Evolutionary conservation across 2,888 invertebrate genomes (phyloP).

Genomic region (Oasisia sp.): DNA sequence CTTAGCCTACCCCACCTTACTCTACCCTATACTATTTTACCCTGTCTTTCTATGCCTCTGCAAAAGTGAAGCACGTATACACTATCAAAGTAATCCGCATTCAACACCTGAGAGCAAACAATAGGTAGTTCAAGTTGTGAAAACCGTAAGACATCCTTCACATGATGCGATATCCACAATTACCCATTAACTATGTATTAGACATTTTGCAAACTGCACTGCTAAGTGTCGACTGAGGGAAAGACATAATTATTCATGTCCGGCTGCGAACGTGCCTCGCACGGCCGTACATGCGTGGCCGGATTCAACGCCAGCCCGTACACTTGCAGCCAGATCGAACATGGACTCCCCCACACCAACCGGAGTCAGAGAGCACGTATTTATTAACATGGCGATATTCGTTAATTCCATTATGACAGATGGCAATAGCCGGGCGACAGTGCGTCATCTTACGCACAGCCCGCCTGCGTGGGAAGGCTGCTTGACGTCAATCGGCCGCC

Average conservation of each 20-base stretch:
- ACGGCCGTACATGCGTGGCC: background rate
- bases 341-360: background rate
- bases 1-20: background rate
- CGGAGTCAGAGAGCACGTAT: background rate
- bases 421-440: background rate
- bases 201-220: background rate
- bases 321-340: background rate
- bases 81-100: background rate
- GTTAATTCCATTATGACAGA: slow-evolving; percentile 17
- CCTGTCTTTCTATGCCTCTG: background rate
- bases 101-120: background rate
- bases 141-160: background rate
- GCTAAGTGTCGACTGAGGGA: background rate
- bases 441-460: background rate
- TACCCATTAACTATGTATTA: background rate
- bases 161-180: background rate
- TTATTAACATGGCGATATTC: background rate
- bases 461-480: background rate
- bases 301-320: background rate
- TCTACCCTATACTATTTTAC: background rate
- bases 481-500: background rate
- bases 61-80: background rate
- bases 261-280: background rate
- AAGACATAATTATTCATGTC: background rate
- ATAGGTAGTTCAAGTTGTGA: background rate